phyloP scores from a whole-genome alignment of 2,113 vertebrate species.

The Callorhinus ursinus region DNA sequence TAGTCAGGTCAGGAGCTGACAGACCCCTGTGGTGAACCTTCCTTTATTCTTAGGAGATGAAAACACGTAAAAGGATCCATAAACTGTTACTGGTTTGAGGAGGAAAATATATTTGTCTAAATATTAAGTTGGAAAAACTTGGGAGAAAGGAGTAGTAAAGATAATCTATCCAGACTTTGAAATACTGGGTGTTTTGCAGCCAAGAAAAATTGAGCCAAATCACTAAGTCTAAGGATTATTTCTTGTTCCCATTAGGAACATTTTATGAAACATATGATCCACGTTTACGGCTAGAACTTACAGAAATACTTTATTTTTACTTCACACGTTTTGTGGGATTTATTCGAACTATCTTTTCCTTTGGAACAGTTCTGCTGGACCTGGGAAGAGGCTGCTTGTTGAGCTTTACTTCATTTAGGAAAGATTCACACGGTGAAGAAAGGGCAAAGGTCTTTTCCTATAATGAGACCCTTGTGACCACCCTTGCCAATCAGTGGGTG shows the following conservation, averaged over 20 bases:
- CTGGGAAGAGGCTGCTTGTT: background rate
- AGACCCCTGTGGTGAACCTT: background rate
- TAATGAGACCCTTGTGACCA: background rate
- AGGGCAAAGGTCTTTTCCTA: background rate
- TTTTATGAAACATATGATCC: background rate
- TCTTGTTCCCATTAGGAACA: background rate
- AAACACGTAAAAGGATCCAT: background rate
- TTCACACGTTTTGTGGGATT: background rate
- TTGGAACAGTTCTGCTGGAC: background rate
- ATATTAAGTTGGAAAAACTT: slow-evolving; percentile 39
- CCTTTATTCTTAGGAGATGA: slow-evolving; percentile 11
- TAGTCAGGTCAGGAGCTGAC: background rate
- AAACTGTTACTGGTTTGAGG: slow-evolving; percentile 17
- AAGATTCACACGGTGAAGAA: background rate
- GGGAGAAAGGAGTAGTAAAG: background rate
- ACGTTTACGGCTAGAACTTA: background rate
- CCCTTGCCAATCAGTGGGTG: background rate
- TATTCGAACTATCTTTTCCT: background rate
- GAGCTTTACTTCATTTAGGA: background rate
- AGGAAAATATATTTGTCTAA: slow-evolving; percentile 30
- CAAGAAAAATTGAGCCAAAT: background rate
- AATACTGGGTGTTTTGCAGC: background rate
- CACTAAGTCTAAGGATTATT: background rate
- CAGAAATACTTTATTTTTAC: background rate
- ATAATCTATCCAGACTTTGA: background rate